These are phyloP conservation scores for Huso huso DNA, from an alignment of 2,797 vertebrate species.

Conservation along the genomic window DNA sequence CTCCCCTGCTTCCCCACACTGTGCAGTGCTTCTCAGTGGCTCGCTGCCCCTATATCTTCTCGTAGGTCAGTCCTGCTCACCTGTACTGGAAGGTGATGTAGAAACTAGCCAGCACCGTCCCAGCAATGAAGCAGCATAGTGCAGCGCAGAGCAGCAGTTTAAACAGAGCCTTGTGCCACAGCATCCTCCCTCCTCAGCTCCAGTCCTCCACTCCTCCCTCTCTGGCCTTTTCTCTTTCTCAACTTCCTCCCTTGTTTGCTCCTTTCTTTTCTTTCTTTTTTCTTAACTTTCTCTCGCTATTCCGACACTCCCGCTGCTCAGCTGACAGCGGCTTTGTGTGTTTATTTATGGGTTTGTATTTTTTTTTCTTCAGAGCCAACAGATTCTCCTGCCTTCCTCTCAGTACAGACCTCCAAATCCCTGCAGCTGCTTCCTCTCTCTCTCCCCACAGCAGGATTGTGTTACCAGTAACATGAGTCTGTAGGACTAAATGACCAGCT, in stretches of 20 bases:
- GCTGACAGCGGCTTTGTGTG: too few species aligned
- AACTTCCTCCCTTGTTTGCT: background rate
- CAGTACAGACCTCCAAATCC: too few species aligned
- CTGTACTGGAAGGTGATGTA: constrained; percentile 17
- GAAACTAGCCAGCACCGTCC: constrained; percentile 17
- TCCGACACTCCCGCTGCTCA: too few species aligned
- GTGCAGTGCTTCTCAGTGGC: background rate
- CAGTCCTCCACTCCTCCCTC: constrained; percentile 9
- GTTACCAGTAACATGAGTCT: constrained; percentile 47
- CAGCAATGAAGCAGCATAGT: constrained; percentile 10
- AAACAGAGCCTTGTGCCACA: constrained; percentile 14
- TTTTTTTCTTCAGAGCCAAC: too few species aligned
- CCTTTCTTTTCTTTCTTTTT: background rate
- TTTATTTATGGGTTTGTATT: too few species aligned
- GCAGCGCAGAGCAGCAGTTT: constrained; percentile 13
- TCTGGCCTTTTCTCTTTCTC: constrained; percentile 2
- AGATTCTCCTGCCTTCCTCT: too few species aligned
- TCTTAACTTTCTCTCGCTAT: background rate
- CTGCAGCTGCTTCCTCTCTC: background rate
- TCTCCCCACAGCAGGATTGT: constrained; percentile 1
- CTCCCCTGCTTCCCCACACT: too few species aligned
- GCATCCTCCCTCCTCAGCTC: background rate
- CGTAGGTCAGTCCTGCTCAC: constrained; percentile 15
- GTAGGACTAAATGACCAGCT: constrained; percentile 48
- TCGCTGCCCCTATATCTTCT: background rate